Percentiles rank a stretch among this genome's conserved stretches.
Evolutionary conservation across 2,797 vertebrate genomes (phyloP).

Genomic region (Hozukius guyotensis): DNA sequence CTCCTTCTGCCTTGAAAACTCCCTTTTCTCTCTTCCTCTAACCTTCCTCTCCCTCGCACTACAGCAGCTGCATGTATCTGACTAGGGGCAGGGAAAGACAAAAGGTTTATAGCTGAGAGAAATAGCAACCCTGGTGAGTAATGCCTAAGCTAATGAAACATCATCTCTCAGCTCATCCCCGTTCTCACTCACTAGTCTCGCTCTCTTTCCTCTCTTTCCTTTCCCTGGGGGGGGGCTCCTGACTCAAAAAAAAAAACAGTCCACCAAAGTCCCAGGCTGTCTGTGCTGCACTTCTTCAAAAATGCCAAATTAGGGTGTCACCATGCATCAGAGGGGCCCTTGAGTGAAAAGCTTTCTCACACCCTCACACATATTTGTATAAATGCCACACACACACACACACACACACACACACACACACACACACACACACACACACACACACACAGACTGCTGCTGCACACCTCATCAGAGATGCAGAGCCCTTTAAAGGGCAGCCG

Average conservation of each 20-base stretch:
- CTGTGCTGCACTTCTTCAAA: slow-evolving; percentile 30
- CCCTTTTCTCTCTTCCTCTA: neutral
- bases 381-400: slow-evolving; percentile 10
- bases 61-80: neutral
- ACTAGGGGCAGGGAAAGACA: slow-evolving; percentile 7
- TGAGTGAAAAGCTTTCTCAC: slow-evolving; percentile 53
- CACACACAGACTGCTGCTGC: neutral
- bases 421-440: neutral
- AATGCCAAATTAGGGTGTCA: slow-evolving; percentile 66
- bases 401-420: neutral
- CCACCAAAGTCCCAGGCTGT: slow-evolving; percentile 12
- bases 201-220: slow-evolving; percentile 2
- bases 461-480: slow-evolving; percentile 55
- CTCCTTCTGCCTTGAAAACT: neutral
- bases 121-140: slow-evolving; percentile 59
- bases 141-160: slow-evolving; percentile 75
- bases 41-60: neutral
- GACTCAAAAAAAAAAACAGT: slow-evolving; percentile 53
- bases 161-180: slow-evolving; percentile 52
- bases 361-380: slow-evolving; percentile 26
- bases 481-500: slow-evolving; percentile 55
- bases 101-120: slow-evolving; percentile 48
- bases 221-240: slow-evolving; percentile 23
- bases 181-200: slow-evolving; percentile 26
- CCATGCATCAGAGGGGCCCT: slow-evolving; percentile 57